A percentile compares a stretch with the other conserved stretches of the same genome.
Evolutionary conservation across 2,797 vertebrate genomes (phyloP).

Genomic region (Micropoecilia bifurca): DNA sequence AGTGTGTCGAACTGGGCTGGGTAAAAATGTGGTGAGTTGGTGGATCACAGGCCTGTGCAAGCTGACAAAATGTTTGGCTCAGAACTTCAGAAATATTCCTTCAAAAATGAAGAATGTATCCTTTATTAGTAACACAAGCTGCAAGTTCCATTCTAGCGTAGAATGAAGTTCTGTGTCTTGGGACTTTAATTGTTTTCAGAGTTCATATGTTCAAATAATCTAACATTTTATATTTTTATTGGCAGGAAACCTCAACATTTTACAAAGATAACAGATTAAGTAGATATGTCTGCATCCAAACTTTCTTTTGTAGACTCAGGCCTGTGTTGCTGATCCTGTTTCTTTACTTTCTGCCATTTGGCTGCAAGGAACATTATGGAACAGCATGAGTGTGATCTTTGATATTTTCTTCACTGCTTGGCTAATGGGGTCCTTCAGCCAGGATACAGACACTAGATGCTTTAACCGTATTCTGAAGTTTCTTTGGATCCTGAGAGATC

Average conservation of each 20-base stretch:
- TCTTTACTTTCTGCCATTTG: background rate
- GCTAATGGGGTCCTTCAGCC: too few species aligned
- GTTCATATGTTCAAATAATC: background rate
- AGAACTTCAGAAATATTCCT: background rate
- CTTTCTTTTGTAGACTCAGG: background rate
- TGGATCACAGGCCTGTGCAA: background rate
- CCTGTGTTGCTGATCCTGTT: background rate
- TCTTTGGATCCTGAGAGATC: too few species aligned
- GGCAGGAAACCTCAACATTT: background rate
- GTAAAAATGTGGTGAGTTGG: background rate
- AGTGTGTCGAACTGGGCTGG: background rate
- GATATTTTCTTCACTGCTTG: background rate
- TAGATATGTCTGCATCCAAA: background rate
- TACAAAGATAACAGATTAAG: background rate
- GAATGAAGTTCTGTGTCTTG: background rate
- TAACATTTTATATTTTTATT: background rate
- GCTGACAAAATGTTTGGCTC: background rate
- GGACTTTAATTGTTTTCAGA: background rate
- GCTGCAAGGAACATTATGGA: background rate
- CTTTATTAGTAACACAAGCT: background rate
- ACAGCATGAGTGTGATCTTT: background rate
- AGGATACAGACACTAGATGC: too few species aligned
- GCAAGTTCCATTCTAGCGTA: background rate
- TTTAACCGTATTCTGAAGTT: too few species aligned
- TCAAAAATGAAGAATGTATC: background rate